Evolutionary conservation across 2,888 invertebrate genomes (phyloP), one percentile per base, ranked within the genome.

Genomic region (Nomada fucata): DNA sequence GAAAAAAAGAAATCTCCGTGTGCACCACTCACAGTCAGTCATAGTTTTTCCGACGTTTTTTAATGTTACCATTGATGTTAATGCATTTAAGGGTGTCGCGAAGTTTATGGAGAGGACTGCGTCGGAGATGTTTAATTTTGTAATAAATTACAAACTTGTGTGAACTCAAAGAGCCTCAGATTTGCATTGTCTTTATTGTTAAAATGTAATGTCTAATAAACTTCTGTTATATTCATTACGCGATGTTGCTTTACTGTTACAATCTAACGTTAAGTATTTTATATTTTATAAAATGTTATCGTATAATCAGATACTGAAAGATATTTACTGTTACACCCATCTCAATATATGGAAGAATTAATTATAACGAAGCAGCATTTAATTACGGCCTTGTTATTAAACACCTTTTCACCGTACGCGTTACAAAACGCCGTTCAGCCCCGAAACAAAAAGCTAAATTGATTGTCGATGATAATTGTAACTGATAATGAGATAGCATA

Each of bases 181-280:
- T 87, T 86, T 85, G 71, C 84, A 84, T 86, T 84, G 73, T 77
- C 75, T 85, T 84, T 84, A 87, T 87, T 84, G 85, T 86, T 86
- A 86, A 86, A 75, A 63, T 87, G 76, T 86, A 85, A 86, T 81
- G 80, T 86, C 81, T 84, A 86, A 86, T 86, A 86, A 86, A 86
- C 75, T 86, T 86, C 87, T 86, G 87, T 87, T 87, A 81, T 76
- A 84, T 78, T 69, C 77, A 87, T 85, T 75, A 60, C 55, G 70
- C 74, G 53, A 70, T 2, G n/a, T 50, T 70, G 70, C 15, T 61
- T 82, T 52, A 64, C 15, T 20, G 7, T 2, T 52, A n/a, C 65
- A 29, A 5, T 65, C 26, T 29, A 52, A 26, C 26, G 20, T 20
- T 15, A 15, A 7, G n/a, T 50, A 47, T 64, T 61, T 42, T 42